Evolutionary conservation across 2,797 vertebrate species (phyloP), one percentile per base, ranked within the genome.

Genomic region (Myotis daubentonii): DNA sequence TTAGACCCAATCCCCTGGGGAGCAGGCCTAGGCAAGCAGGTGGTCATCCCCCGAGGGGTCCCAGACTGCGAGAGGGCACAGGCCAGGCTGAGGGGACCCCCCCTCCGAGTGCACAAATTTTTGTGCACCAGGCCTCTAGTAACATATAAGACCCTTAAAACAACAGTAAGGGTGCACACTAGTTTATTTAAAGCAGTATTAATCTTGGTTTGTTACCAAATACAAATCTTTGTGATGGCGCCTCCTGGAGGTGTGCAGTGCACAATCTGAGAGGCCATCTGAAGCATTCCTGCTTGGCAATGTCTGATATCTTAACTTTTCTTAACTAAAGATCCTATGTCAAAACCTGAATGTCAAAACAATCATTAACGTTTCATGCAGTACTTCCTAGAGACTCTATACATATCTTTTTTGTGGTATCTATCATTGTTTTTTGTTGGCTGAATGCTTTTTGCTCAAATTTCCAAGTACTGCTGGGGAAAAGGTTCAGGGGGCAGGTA

Each of bases 61-160:
- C 41, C 41, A 44, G 41, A 10, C 41, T 44, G 41, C 8, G 41
- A 44, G 41, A 44, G 41, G 41, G 41, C 41, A 44, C 41, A 44
- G 41, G 41, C 41, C 9, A 2, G 41, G 41, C 41, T 44, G 41
- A 44, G 41, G 41, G 41, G 2, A 9, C 41, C 41, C 41, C 41
- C 41, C 9, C 41, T 8, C 41, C 2, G 9, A 10, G 41, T 44
- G 41, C 41, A 44, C 41, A 44, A 44, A 44, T 44, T 44, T 44
- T 44, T 10, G 41, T 44, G 41, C 41, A 44, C 41, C 9, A 7
- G 41, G 41, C 41, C 41, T 44, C 41, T 44, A 44, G 41, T 47
- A 94, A 83, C 47, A 92, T 91, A 93, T 86, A 66, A 94, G 94
- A 80, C 28, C 57, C 89, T 87, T 49, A 49, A 96, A 91, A 93